A percentile compares a stretch with the other conserved stretches of the same genome.
Evolutionary conservation across 2,888 invertebrate genomes (phyloP).

Genomic region (Orthosia gracilis): DNA sequence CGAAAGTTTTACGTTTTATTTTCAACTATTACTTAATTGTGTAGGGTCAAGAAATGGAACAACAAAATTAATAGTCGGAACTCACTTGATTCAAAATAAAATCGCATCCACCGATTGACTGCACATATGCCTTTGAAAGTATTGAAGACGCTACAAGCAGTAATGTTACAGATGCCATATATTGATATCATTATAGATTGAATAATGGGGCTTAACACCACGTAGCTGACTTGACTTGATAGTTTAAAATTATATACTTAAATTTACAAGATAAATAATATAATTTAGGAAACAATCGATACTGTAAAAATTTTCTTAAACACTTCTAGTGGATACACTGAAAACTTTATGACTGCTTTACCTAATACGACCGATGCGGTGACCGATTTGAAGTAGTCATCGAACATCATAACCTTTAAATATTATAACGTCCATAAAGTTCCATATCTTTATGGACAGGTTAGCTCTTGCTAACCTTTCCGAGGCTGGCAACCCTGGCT

Average conservation of each 20-base stretch:
- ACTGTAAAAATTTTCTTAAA: neutral
- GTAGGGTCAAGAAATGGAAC: neutral
- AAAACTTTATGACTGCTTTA: conserved; percentile 14
- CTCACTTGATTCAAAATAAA: neutral
- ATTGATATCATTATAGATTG: conserved; percentile 24
- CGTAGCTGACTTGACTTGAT: neutral
- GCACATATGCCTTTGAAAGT: neutral
- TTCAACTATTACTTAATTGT: neutral
- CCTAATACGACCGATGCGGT: conserved; percentile 5
- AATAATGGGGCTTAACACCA: neutral
- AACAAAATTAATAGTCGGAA: neutral
- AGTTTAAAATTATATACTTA: neutral
- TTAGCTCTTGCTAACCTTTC: conserved; percentile 53
- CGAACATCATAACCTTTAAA: conserved; percentile 52
- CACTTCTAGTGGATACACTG: neutral
- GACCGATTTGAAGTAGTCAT: conserved; percentile 39
- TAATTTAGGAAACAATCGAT: neutral
- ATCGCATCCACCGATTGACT: no score
- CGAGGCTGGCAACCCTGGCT: conserved; percentile 47
- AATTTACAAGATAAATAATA: conserved; percentile 3
- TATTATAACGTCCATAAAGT: conserved; percentile 54
- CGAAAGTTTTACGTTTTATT: neutral
- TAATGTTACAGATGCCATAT: neutral
- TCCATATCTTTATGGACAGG: no score
- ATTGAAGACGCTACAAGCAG: neutral